Percentiles rank a stretch among this genome's conserved stretches.
These are phyloP conservation scores for Microtus oregoni DNA, from an alignment of 2,113 vertebrate genomes.

Conservation along the genomic window DNA sequence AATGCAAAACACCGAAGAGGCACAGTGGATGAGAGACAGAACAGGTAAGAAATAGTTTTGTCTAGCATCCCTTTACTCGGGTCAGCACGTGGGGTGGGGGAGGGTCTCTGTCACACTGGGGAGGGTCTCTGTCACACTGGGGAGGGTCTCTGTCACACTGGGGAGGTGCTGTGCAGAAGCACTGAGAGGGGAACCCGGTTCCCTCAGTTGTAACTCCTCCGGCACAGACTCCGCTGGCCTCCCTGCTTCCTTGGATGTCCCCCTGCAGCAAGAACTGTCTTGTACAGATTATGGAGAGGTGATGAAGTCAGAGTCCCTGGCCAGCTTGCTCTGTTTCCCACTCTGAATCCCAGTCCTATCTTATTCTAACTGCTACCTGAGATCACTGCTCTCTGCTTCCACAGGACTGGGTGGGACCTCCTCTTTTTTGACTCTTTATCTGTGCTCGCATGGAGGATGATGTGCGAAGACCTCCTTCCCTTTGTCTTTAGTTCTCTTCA, in stretches of 20 bases:
- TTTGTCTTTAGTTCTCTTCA: neutral
- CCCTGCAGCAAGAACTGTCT: neutral
- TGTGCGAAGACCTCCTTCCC: neutral
- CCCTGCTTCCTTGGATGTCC: neutral
- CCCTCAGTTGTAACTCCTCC: neutral
- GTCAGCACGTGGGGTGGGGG: no score
- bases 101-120: neutral
- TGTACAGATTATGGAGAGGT: neutral
- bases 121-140: no score
- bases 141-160: neutral
- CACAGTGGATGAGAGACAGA: neutral
- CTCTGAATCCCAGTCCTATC: neutral
- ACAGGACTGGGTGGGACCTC: neutral
- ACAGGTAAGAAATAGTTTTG: neutral
- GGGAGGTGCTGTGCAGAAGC: neutral
- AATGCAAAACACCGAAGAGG: neutral
- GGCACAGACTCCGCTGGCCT: neutral
- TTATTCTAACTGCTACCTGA: neutral
- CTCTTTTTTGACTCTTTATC: neutral
- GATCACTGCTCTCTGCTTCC: neutral
- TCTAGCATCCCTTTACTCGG: neutral
- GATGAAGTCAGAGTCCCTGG: neutral
- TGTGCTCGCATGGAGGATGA: neutral
- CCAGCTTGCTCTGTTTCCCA: neutral
- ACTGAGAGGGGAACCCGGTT: neutral